Conservation (phyloP, 2,888 invertebrate species). For the Panopea generosa region DNA sequence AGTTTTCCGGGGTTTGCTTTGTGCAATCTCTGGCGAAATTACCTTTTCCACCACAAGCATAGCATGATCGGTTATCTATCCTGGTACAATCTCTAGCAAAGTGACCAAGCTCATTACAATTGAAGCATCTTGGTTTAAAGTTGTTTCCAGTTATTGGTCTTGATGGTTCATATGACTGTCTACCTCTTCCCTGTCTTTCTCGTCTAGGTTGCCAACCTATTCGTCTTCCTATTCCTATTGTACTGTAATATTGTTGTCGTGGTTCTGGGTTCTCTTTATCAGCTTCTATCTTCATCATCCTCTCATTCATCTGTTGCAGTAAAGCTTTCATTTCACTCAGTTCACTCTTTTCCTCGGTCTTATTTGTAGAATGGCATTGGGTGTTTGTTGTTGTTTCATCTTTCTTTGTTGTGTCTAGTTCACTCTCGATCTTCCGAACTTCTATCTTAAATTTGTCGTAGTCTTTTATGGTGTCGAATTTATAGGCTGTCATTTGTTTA, state of each 20-base stretch:
- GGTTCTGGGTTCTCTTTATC: neutral
- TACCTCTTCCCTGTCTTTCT: neutral
- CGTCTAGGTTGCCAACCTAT: neutral
- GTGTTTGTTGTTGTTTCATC: neutral
- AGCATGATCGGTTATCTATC: conserved; percentile 4
- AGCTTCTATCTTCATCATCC: neutral
- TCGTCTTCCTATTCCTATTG: neutral
- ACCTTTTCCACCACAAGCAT: conserved; percentile 12
- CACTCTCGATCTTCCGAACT: conserved; percentile 6
- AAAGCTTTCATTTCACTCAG: neutral
- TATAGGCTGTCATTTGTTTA: conserved; percentile 2
- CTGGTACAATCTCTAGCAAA: neutral
- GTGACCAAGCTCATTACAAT: neutral
- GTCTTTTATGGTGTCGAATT: conserved; percentile 10
- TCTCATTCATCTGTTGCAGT: neutral
- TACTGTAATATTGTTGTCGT: neutral
- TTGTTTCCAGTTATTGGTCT: neutral
- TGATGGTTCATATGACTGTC: neutral
- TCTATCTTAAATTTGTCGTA: conserved; percentile 8
- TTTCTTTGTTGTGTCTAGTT: neutral
- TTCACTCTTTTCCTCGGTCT: neutral
- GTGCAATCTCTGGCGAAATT: neutral
- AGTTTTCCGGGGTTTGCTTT: too few relatives aligned
- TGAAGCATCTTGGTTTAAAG: conserved; percentile 5
- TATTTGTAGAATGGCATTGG: conserved; percentile 1